Percentiles rank a stretch among this genome's conserved stretches.
phyloP scores from a whole-genome alignment of 1,140 invertebrate genomes.

The Aphelinus atriplicis region DNA sequence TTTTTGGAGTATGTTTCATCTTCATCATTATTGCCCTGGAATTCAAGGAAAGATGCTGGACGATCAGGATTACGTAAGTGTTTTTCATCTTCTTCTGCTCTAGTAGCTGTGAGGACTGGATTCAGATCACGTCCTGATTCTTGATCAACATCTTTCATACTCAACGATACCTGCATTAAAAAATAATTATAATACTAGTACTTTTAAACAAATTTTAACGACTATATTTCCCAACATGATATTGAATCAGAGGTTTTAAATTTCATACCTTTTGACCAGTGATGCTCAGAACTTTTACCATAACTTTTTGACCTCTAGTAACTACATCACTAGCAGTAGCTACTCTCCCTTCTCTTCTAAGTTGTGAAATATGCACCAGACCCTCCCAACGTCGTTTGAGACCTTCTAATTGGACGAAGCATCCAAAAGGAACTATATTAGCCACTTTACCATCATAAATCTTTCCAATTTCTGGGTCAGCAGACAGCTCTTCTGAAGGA shows the following conservation, averaged over 20 bases:
- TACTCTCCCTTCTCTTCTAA: conserved; percentile 91
- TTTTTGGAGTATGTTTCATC: conserved; percentile 83
- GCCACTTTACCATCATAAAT: conserved; percentile 95
- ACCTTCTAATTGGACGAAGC: conserved; percentile 96
- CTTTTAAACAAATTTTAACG: not conserved
- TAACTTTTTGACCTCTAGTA: conserved; percentile 86
- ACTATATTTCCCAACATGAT: conserved; percentile 8
- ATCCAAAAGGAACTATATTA: conserved; percentile 96
- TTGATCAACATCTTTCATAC: conserved; percentile 99
- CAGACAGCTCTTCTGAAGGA: conserved; percentile 56
- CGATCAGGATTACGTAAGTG: conserved; percentile 87
- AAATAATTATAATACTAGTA: not conserved
- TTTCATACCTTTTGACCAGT: conserved; percentile 84
- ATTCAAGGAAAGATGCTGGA: conserved; percentile 76
- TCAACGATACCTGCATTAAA: conserved; percentile 76
- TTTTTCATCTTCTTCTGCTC: conserved; percentile 72
- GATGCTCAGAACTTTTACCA: conserved; percentile 88
- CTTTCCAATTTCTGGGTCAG: conserved; percentile 69
- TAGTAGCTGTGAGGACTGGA: conserved; percentile 68
- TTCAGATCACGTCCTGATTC: conserved; percentile 94
- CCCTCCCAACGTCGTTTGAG: conserved; percentile 91
- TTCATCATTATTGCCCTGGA: conserved; percentile 77
- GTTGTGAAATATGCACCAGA: conserved; percentile 96
- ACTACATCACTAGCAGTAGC: conserved; percentile 96
- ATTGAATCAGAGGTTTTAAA: not conserved